These are phyloP conservation scores for Stegastes partitus DNA, from an alignment of 2,113 vertebrate genomes.

Conservation along the genomic window DNA sequence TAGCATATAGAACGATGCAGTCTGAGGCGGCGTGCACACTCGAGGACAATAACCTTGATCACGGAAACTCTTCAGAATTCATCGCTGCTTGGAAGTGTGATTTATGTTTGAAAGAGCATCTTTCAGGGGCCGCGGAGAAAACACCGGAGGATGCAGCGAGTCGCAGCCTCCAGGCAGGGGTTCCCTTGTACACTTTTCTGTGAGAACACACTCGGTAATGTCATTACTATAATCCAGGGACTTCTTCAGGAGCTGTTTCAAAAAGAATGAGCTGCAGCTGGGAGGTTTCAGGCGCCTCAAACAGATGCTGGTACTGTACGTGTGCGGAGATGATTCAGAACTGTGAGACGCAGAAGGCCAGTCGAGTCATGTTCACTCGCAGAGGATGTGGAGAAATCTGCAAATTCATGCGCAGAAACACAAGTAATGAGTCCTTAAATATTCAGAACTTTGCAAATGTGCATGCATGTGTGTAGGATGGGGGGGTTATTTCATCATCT, in stretches of 20 bases:
- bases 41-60: slow-evolving; percentile 79
- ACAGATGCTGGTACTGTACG: slow-evolving; percentile 23
- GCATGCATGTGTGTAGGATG: background rate
- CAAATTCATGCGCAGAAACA: too few species aligned
- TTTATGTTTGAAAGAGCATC: slow-evolving; percentile 72
- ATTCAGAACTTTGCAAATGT: background rate
- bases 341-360: slow-evolving; percentile 25
- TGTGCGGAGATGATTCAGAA: slow-evolving; percentile 47
- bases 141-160: slow-evolving; percentile 51
- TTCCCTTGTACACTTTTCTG: slow-evolving; percentile 62
- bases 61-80: slow-evolving; percentile 72
- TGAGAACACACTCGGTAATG: slow-evolving; percentile 54
- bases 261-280: slow-evolving; percentile 64
- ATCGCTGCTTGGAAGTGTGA: slow-evolving; percentile 62
- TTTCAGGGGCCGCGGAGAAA: slow-evolving; percentile 56
- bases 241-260: slow-evolving; percentile 58
- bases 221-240: slow-evolving; percentile 60
- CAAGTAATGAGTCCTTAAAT: too few species aligned
- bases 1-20: slow-evolving; percentile 54
- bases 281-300: slow-evolving; percentile 43
- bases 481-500: slow-evolving; percentile 40
- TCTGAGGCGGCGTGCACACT: slow-evolving; percentile 62
- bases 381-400: background rate
- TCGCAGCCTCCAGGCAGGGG: slow-evolving; percentile 56
- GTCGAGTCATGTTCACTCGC: background rate